These are phyloP conservation scores for Bradypodion ventrale DNA, from an alignment of 2,797 vertebrate species.

Conservation along the genomic window DNA sequence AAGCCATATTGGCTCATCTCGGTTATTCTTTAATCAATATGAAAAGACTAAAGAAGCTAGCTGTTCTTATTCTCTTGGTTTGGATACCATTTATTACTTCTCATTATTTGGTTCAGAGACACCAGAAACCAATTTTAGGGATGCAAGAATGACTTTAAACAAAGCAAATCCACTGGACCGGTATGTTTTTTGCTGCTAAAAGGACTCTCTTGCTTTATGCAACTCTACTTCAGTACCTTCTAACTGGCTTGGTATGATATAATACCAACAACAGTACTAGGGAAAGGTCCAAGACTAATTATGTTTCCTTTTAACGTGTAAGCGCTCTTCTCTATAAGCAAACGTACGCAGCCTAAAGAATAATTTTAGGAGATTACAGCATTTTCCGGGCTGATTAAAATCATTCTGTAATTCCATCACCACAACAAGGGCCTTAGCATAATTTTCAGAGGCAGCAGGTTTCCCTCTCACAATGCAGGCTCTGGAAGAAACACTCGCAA, in stretches of 20 bases:
- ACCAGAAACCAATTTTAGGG: not conserved
- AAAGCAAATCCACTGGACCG: constrained; percentile 43
- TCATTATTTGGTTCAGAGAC: not conserved
- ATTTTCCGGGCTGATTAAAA: constrained; percentile 55
- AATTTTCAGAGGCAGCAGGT: constrained; percentile 50
- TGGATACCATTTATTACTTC: not conserved
- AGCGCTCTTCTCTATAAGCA: constrained; percentile 58
- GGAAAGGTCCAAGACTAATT: constrained; percentile 69
- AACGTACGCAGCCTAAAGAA: constrained; percentile 55
- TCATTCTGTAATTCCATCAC: constrained; percentile 55
- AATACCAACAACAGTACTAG: constrained; percentile 50
- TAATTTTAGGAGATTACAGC: constrained; percentile 59
- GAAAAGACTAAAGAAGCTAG: not conserved
- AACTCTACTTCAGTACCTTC: constrained; percentile 19
- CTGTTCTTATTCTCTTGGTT: not conserved
- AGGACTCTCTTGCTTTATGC: constrained; percentile 32
- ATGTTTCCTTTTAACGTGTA: constrained; percentile 65
- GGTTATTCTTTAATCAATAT: not conserved
- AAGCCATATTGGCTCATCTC: not conserved
- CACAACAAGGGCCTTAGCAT: constrained; percentile 50
- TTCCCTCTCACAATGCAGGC: constrained; percentile 21
- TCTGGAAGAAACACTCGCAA: constrained; percentile 31
- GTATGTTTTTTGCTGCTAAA: constrained; percentile 53
- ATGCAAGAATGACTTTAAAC: constrained; percentile 21
- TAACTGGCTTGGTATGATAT: constrained; percentile 58